Base-by-base conservation (phyloP, 2,888 invertebrate species). In the Leucozona laternaria region DNA sequence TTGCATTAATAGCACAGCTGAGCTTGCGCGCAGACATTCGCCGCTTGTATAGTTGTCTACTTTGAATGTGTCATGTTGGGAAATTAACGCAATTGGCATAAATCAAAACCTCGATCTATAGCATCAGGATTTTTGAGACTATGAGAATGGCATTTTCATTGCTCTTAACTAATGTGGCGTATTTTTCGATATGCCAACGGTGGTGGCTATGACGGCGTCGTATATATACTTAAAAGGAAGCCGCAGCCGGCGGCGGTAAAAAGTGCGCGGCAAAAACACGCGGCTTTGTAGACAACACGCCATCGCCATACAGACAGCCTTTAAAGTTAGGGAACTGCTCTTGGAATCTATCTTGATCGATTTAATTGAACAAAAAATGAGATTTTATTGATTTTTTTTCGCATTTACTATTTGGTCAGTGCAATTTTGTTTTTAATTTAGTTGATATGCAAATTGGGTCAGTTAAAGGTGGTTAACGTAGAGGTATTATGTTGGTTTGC, bases 1-100 rank as follows among this genome's bases (percentile, higher is more conserved):
- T 81, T 79, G 84, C 64, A 79, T 62, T 79, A 57, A 79, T 71
- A 64, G 76, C 34, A 17, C 64, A 57, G 66, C 66, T 72, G 64
- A 75, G 75, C 55, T 50, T 45, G 66, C 34, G 66, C 34, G 28
- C 72, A 72, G 64, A 60, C 64, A 58, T 57, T 79, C 43, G 79
- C 66, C 53, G 58, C 43, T 45, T 62, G 72, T 58, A 64, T 31
- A 31, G 45, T 45, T 48, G 57, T 57, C 57, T 57, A 68, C 60
- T 73, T 72, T 64, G 75, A 78, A 78, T 82, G 82, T 82, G 86
- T 82, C 78, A 82, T 82, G 82, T 86, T 86, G 82, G 77, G 50
- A 86, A 86, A 86, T 82, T 86, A 86, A 82, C 82, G 73, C 86
- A 82, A 79, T 66, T 75, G 78, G 53, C 78, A 82, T 86, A 86